phyloP scores from a whole-genome alignment of 1,140 invertebrate genomes.

The Coptotermes formosanus region DNA sequence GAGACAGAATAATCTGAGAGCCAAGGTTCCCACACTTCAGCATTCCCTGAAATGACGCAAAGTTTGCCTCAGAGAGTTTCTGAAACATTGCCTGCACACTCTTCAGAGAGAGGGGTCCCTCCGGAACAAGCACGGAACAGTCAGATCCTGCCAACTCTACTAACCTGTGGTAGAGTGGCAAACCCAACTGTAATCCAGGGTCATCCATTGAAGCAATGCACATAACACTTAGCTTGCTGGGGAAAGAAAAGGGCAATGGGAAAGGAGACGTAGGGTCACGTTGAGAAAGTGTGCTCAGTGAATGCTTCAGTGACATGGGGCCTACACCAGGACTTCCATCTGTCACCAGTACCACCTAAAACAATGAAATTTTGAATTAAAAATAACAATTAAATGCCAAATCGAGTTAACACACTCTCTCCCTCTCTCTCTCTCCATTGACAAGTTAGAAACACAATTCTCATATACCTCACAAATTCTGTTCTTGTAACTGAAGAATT shows the following conservation, averaged over 20 bases:
- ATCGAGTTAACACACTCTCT: no score
- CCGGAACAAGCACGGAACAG: conserved; percentile 63
- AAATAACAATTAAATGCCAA: no score
- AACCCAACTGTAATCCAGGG: conserved; percentile 45
- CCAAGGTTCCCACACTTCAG: conserved; percentile 76
- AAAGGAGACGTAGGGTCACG: conserved; percentile 54
- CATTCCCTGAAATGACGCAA: conserved; percentile 70
- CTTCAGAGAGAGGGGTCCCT: conserved; percentile 55
- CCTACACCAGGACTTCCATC: conserved; percentile 76
- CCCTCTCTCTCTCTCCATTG: no score
- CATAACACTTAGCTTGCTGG: conserved; percentile 74
- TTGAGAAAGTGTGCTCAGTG: conserved; percentile 47
- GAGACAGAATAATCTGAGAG: conserved; percentile 72
- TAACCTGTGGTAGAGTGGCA: conserved; percentile 53
- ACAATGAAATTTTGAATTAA: conserved; percentile 32
- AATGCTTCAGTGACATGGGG: conserved; percentile 57
- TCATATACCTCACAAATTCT: no score
- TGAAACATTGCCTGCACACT: conserved; percentile 67
- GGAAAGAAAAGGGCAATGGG: conserved; percentile 75
- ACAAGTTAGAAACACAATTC: no score
- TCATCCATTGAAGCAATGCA: conserved; percentile 61
- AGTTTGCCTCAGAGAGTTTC: conserved; percentile 74
- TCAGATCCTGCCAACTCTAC: conserved; percentile 59
- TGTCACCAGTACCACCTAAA: conserved; percentile 69
- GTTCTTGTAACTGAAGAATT: no score